Percentiles rank a stretch among this genome's conserved stretches.
phyloP scores from a whole-genome alignment of 2,113 vertebrate species.

The Phoxinus phoxinus region DNA sequence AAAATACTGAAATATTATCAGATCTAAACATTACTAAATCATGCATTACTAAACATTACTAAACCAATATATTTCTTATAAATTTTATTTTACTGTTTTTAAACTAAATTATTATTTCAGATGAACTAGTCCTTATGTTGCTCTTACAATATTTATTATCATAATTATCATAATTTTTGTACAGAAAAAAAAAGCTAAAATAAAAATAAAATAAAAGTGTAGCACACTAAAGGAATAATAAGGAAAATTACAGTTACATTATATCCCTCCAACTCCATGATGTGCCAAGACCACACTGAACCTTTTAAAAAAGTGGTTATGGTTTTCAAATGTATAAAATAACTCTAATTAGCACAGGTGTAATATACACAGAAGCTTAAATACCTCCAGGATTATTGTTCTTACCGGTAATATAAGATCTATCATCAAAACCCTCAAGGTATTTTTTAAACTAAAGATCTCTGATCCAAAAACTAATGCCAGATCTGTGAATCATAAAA shows the following conservation, averaged over 20 bases:
- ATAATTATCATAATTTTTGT: no score
- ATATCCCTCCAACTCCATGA: background rate
- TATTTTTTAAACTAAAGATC: conserved; percentile 17
- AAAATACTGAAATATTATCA: no score
- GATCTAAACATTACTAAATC: no score
- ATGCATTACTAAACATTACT: no score
- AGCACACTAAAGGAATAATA: no score
- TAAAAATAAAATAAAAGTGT: no score
- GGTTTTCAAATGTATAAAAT: background rate
- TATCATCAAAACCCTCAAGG: conserved; percentile 22
- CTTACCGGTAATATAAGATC: conserved; percentile 17
- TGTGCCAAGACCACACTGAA: conserved; percentile 7
- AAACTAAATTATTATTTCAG: no score
- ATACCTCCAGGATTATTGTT: conserved; percentile 9
- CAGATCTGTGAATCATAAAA: conserved; percentile 3
- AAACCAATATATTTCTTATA: no score
- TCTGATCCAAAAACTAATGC: background rate
- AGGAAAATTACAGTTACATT: background rate
- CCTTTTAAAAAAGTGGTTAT: background rate
- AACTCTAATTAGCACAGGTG: background rate
- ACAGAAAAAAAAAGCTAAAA: no score
- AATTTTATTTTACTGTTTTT: no score
- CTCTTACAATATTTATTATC: no score
- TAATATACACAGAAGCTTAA: conserved; percentile 10
- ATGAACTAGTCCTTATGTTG: no score